Conservation (phyloP, 2,113 vertebrate species). For the Dasyurus viverrinus region DNA sequence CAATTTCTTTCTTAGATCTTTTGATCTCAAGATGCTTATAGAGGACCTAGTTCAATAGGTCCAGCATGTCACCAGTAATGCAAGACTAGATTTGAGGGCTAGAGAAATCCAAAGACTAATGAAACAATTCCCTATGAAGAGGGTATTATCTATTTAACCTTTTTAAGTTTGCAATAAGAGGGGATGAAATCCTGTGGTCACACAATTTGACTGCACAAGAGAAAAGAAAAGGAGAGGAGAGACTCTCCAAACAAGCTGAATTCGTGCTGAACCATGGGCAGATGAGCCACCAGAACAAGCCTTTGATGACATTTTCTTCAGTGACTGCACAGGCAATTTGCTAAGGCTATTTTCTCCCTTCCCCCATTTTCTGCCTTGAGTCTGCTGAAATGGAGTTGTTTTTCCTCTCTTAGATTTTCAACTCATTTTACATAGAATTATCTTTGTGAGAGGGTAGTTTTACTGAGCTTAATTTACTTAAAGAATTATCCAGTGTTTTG, state of each 20-base stretch:
- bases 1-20: background rate
- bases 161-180: background rate
- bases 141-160: background rate
- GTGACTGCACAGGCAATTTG: background rate
- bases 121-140: background rate
- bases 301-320: background rate
- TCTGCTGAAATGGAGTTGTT: background rate
- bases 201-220: background rate
- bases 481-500: background rate
- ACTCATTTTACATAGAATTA: background rate
- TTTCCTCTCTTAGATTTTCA: background rate
- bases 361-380: background rate
- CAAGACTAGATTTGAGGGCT: background rate
- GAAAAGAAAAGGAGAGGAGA: background rate
- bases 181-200: background rate
- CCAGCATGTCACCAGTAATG: background rate
- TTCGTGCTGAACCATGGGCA: background rate
- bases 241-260: background rate
- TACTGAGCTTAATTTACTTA: background rate
- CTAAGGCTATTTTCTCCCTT: background rate
- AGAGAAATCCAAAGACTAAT: background rate
- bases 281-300: background rate
- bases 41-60: background rate
- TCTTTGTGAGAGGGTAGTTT: background rate
- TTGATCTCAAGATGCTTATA: background rate